These are phyloP conservation scores for Xiphias gladius DNA, from an alignment of 2,113 vertebrate genomes.

Conservation along the genomic window DNA sequence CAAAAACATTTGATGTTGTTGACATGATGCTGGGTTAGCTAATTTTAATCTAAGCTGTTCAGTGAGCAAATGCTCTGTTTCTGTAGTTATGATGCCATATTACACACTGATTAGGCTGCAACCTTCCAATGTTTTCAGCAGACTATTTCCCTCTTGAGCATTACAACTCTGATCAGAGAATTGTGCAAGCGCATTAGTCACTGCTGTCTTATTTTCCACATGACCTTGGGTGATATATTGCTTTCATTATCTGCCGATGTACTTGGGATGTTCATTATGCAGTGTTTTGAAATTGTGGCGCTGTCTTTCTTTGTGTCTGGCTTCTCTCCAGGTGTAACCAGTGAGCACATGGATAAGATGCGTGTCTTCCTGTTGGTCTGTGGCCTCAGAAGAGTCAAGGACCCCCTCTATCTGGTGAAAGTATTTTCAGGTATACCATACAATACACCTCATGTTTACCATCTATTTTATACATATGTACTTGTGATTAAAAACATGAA, in stretches of 20 bases:
- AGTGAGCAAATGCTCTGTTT: slow-evolving; percentile 18
- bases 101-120: slow-evolving; percentile 64
- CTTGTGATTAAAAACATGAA: background rate
- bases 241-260: slow-evolving; percentile 80
- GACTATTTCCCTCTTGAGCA: slow-evolving; percentile 64
- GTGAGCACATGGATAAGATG: slow-evolving; percentile 60
- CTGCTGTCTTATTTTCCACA: slow-evolving; percentile 71
- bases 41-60: slow-evolving; percentile 37
- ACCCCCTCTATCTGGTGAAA: slow-evolving; percentile 90
- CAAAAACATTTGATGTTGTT: slow-evolving; percentile 34
- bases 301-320: slow-evolving; percentile 67
- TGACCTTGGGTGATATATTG: slow-evolving; percentile 83
- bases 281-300: slow-evolving; percentile 73
- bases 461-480: background rate
- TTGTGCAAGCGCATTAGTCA: slow-evolving; percentile 78
- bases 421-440: slow-evolving; percentile 87
- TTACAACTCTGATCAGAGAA: slow-evolving; percentile 68
- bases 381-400: slow-evolving; percentile 92
- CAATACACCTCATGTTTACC: background rate
- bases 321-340: slow-evolving; percentile 80
- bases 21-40: slow-evolving; percentile 26
- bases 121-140: slow-evolving; percentile 58
- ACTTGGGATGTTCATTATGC: slow-evolving; percentile 77
- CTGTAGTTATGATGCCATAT: slow-evolving; percentile 45
- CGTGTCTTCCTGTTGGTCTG: slow-evolving; percentile 89